Evolutionary conservation across 2,113 vertebrate species (phyloP), one percentile per base, ranked within the genome.

Genomic region (Megaleporinus macrocephalus): DNA sequence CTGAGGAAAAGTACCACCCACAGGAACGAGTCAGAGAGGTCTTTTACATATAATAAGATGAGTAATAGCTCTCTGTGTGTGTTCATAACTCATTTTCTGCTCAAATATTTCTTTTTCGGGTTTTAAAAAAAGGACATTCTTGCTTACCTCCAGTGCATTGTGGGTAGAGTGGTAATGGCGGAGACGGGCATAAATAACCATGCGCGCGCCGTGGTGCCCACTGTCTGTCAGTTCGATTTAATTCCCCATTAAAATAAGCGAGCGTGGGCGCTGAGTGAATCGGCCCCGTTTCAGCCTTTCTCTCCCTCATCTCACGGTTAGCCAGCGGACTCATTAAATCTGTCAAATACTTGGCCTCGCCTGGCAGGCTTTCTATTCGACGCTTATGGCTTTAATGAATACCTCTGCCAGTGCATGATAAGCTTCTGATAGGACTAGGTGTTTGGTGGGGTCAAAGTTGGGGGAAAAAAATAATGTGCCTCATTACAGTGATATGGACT

Each of bases 321-420:
- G 30, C 71, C 55, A 65, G 80, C 63, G 66, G 66, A 80, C 84
- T 86, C 80, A 86, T 86, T 86, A 86, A 80, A 82, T 79, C 80
- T 76, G 77, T 86, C 76, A 76, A 80, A 86, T 70, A 33, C 73
- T 36, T n/a, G 22, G 47, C 76, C 57, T 83, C 66, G 14, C 51
- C 59, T 76, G 76, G 74, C 72, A 82, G 62, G 30, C 76, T 63
- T 79, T 33, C 74, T 75, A 62, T 63, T 66, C 74, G 27, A 59
- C 66, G 65, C 80, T 76, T 86, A 83, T 76, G 66, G 69, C 78
- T 86, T 83, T 80, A 86, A 86, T 86, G 77, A 86, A 79, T 75
- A 70, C 72, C 61, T 55, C 76, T 85, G 72, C 5, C 65, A 16
- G 59, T 59, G 27, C 71, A 27, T 27, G 73, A 83, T 86, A 76